Evolutionary conservation across 2,888 invertebrate species (phyloP).

Genomic region (Palloptera scutellata): DNA sequence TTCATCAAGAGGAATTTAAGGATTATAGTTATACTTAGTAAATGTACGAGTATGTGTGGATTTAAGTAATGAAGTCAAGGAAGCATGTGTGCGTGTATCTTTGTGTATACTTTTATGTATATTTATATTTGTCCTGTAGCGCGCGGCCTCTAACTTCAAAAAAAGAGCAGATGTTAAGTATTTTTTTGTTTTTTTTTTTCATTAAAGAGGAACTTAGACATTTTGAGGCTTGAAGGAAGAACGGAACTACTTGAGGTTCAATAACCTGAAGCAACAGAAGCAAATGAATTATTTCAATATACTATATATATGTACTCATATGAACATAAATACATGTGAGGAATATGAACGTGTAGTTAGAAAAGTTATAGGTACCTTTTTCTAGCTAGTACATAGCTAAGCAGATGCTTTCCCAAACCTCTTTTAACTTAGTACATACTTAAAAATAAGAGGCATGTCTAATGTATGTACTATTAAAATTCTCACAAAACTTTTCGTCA

Average conservation of each 20-base stretch:
- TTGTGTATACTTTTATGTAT: too few species aligned
- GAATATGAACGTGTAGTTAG: background rate
- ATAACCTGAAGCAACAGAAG: conserved; percentile 15
- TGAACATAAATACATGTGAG: background rate
- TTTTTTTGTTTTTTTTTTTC: too few species aligned
- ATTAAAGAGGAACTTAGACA: too few species aligned
- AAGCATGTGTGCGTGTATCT: too few species aligned
- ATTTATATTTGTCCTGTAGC: too few species aligned
- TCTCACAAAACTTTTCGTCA: conserved; percentile 17
- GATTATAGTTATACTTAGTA: background rate
- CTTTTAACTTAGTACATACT: background rate
- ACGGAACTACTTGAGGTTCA: conserved; percentile 14
- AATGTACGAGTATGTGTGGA: too few species aligned
- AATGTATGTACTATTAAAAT: background rate
- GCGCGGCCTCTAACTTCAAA: too few species aligned
- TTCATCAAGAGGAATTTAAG: background rate
- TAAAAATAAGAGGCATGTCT: background rate
- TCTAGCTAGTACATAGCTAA: conserved; percentile 2
- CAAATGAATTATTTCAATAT: background rate
- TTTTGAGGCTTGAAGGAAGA: background rate
- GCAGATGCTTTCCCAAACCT: background rate
- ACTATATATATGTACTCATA: background rate
- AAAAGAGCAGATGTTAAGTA: too few species aligned
- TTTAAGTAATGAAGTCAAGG: too few species aligned
- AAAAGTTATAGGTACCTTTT: background rate